These are phyloP conservation scores for Chaetura pelagica DNA, from an alignment of 2,113 vertebrate species.

Conservation along the genomic window DNA sequence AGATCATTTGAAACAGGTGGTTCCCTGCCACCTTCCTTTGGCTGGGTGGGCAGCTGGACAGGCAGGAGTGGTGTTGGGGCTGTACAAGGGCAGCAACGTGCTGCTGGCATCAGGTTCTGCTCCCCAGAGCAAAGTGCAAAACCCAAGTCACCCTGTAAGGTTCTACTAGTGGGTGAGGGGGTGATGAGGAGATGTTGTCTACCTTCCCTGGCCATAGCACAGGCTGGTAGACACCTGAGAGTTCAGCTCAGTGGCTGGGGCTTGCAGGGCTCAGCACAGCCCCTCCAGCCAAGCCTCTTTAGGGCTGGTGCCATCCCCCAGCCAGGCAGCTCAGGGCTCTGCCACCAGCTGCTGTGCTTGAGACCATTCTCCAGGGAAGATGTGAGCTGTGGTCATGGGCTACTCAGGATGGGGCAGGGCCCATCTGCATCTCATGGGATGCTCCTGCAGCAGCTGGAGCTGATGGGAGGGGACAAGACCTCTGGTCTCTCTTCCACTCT, in stretches of 20 bases:
- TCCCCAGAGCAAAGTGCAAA: not conserved
- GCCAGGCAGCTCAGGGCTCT: not conserved
- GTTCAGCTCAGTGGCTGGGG: not conserved
- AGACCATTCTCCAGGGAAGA: not conserved
- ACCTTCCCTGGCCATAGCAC: not conserved
- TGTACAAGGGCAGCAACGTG: not conserved
- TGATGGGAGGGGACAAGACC: not conserved
- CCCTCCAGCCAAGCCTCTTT: not conserved
- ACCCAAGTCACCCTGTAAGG: not conserved
- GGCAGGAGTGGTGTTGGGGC: not conserved
- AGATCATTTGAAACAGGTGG: not conserved
- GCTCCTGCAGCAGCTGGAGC: not conserved
- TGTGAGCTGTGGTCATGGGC: rapidly evolving
- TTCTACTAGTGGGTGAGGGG: not conserved
- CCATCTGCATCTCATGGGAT: too few relatives aligned
- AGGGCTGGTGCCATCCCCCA: too few relatives aligned
- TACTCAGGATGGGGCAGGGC: not conserved
- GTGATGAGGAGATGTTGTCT: rapidly evolving
- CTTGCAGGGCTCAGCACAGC: rapidly evolving
- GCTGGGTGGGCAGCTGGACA: not conserved
- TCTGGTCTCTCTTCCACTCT: not conserved
- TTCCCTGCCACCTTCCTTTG: not conserved
- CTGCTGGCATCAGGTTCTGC: rapidly evolving
- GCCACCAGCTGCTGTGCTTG: rapidly evolving
- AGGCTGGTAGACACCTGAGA: not conserved